Percentiles rank a stretch among this genome's conserved stretches.
These are phyloP conservation scores for Oscheius onirici DNA, from an alignment of 2,888 invertebrate genomes.

Conservation along the genomic window DNA sequence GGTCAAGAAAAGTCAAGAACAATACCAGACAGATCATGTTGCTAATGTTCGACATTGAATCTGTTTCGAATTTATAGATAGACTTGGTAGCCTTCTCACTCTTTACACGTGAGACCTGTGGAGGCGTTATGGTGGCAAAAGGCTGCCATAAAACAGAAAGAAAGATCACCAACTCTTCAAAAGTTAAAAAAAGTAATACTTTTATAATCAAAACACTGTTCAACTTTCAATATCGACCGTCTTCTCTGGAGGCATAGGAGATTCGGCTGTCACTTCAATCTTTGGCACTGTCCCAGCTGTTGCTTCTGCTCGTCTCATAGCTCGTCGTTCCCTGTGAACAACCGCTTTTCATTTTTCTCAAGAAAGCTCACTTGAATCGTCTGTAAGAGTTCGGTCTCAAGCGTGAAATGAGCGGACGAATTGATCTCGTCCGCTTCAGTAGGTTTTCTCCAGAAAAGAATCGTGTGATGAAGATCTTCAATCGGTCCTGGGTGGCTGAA, in stretches of 20 bases:
- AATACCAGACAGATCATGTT: too few relatives aligned
- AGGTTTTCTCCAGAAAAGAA: conserved; percentile 52
- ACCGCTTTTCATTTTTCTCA: background rate
- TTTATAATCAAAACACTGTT: too few relatives aligned
- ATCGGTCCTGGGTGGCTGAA: conserved; percentile 50
- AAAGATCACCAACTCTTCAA: too few relatives aligned
- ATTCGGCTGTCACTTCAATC: conserved; percentile 26
- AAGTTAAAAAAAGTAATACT: too few relatives aligned
- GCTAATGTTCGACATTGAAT: too few relatives aligned
- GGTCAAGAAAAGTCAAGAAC: too few relatives aligned
- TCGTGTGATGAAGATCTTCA: conserved; percentile 51
- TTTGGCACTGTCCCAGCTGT: conserved; percentile 2
- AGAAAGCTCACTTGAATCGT: conserved; percentile 41
- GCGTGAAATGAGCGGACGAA: conserved; percentile 53
- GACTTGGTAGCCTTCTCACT: too few relatives aligned
- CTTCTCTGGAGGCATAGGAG: background rate
- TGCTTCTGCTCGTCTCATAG: conserved; percentile 11
- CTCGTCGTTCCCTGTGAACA: conserved; percentile 17
- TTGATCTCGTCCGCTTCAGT: conserved; percentile 50
- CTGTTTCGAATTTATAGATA: too few relatives aligned
- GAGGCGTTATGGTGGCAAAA: too few relatives aligned
- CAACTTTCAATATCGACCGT: background rate
- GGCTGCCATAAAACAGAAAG: too few relatives aligned
- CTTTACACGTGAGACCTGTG: too few relatives aligned
- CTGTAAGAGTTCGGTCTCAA: conserved; percentile 51